Evolutionary conservation across 1,140 invertebrate genomes (phyloP).

Genomic region (Homarus americanus): DNA sequence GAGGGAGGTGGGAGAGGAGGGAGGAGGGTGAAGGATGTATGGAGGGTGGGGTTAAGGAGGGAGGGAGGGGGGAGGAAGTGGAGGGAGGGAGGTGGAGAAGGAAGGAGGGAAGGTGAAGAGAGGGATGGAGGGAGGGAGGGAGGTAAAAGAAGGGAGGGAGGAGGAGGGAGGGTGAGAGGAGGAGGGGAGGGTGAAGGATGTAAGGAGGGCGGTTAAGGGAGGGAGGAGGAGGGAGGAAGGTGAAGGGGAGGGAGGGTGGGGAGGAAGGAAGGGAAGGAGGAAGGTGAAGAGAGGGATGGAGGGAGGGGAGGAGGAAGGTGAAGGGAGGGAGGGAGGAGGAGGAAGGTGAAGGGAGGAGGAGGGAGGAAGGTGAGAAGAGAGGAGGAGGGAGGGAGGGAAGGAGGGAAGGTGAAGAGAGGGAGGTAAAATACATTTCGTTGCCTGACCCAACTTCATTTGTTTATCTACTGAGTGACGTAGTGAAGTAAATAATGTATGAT

Average conservation of each 20-base stretch:
- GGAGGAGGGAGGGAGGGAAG: neutral
- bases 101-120: neutral
- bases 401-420: neutral
- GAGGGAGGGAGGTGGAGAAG: neutral
- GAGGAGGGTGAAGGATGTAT: neutral
- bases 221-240: neutral
- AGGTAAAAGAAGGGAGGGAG: neutral
- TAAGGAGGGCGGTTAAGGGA: neutral
- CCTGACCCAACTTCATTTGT: too few species aligned
- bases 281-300: too few species aligned
- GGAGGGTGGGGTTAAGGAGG: neutral
- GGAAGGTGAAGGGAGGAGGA: neutral
- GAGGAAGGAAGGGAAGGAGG: too few species aligned
- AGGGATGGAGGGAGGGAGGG: neutral
- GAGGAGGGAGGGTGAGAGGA: neutral
- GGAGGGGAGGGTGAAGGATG: neutral
- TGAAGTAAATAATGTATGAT: too few species aligned
- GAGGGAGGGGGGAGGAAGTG: neutral
- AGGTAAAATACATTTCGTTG: too few species aligned
- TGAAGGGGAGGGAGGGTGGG: too few species aligned
- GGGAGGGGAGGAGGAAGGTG: too few species aligned
- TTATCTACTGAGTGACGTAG: too few species aligned
- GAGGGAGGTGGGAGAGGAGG: too few species aligned
- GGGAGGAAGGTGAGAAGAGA: neutral
- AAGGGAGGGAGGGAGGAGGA: neutral